Evolutionary conservation across 2,888 invertebrate species (phyloP), one percentile per base, ranked within the genome.

Genomic region (Harpagoxenus sublaevis): DNA sequence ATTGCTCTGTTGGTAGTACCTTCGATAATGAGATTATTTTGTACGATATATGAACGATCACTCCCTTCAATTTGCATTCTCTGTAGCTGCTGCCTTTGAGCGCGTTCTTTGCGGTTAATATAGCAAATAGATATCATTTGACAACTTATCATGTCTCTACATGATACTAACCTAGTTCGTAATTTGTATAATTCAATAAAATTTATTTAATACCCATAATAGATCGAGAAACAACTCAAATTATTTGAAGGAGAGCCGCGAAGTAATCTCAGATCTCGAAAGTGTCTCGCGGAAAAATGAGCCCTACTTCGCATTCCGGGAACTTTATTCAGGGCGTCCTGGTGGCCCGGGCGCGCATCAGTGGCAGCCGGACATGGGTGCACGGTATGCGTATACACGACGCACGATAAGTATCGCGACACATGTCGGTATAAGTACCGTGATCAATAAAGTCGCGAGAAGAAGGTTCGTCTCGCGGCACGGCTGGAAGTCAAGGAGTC

Each of bases 371-470:
- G 83, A 89, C 89, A 87, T 79, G 90, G 86, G 85, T 83, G 89
- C 88, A 79, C 86, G 91, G 91, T 92, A 90, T 90, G 92, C 89
- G 90, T 89, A 78, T 78, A 91, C 90, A 91, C 86, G 85, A 88
- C 89, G 83, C 89, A 90, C 91, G 93, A 94, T 94, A 93, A 93
- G 93, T 92, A 94, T 94, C 94, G 90, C 92, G 92, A 94, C 94
- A 94, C 93, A 92, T 93, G 94, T 94, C 93, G 90, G 88, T 90
- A 89, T 94, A 94, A 94, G 92, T 94, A 91, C 92, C 89, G 92
- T 92, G 92, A 94, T 94, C 93, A 93, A 94, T 94, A 94, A 81
- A 92, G 87, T 85, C 84, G 86, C 85, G 88, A 78, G 77, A 65
- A 12, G 86, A 88, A 88, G 88, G 87, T 87, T 91, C 92, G 91